Conservation (phyloP, 2,888 invertebrate species). For the Heliconius erato region DNA sequence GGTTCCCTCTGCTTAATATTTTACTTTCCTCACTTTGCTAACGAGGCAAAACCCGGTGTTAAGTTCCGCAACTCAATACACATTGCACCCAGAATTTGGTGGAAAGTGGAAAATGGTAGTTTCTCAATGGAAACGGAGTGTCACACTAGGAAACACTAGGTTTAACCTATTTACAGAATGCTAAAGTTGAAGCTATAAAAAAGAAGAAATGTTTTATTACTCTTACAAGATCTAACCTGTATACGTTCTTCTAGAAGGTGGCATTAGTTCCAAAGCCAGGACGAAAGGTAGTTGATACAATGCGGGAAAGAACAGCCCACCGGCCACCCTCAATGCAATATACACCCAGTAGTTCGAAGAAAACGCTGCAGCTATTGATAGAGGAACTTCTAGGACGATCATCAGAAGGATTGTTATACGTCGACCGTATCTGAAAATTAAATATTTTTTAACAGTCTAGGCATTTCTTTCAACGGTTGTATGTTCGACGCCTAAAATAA, state of each 20-base stretch:
- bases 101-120: too few species aligned
- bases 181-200: not conserved
- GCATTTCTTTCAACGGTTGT: too few species aligned
- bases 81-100: too few species aligned
- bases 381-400: conserved; percentile 86
- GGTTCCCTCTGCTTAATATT: too few species aligned
- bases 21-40: too few species aligned
- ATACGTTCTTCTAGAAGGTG: conserved; percentile 86
- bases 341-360: conserved; percentile 86
- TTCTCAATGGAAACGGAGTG: too few species aligned
- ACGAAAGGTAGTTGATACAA: conserved; percentile 89
- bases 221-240: conserved; percentile 74
- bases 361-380: conserved; percentile 87
- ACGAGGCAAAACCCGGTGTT: too few species aligned
- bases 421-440: conserved; percentile 85
- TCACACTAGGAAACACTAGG: too few species aligned
- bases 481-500: not conserved
- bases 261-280: conserved; percentile 88
- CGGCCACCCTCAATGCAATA: conserved; percentile 84
- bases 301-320: conserved; percentile 89
- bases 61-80: too few species aligned
- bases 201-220: not conserved
- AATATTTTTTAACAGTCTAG: not conserved
- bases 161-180: not conserved
- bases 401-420: conserved; percentile 87